Evolutionary conservation across 2,888 invertebrate genomes (phyloP), one percentile per base, ranked within the genome.

Genomic region (Lordiphosa andalusiaca): DNA sequence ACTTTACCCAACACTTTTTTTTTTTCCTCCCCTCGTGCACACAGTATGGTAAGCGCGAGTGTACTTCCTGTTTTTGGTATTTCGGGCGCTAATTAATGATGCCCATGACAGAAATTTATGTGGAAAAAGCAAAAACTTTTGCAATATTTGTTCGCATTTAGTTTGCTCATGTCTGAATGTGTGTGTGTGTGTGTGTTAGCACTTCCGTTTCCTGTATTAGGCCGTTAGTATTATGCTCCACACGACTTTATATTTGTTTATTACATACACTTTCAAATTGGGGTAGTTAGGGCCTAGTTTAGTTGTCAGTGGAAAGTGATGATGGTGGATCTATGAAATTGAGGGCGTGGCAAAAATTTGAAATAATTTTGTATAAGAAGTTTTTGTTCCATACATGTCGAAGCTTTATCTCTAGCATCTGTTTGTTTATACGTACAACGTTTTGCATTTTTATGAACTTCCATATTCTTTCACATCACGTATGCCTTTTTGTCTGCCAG

Each of bases 81-180:
- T 66, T 19, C 37, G 37, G 53, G 52, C 57, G 67, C 84, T 87
- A 87, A 87, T 88, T 87, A 88, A 87, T 88, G 87, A 86, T 77
- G 84, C 85, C 86, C 87, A 75, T 80, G 88, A 88, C 87, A 83
- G 83, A 82, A 88, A 87, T 88, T 86, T 88, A 87, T 88, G 86
- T 77, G 86, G 73, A 68, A 78, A 44, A 55, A 44, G 83, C 63
- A 61, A 61, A 82, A 87, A 87, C 84, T 87, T 87, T 88, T 80
- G 86, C 87, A 84, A 86, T 87, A 88, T 87, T 86, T 86, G 86
- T 81, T 81, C 57, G 52, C 69, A 75, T 78, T 80, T 78, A 74
- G 80, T 78, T 73, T 67, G 51, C 50, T 47, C 54, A 51, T 56
- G 6, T 21, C 7, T 53, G 37, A 46, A 13, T 51, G 53, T 53